Conservation (phyloP, 2,888 invertebrate species). For the Rhagonycha fulva region DNA sequence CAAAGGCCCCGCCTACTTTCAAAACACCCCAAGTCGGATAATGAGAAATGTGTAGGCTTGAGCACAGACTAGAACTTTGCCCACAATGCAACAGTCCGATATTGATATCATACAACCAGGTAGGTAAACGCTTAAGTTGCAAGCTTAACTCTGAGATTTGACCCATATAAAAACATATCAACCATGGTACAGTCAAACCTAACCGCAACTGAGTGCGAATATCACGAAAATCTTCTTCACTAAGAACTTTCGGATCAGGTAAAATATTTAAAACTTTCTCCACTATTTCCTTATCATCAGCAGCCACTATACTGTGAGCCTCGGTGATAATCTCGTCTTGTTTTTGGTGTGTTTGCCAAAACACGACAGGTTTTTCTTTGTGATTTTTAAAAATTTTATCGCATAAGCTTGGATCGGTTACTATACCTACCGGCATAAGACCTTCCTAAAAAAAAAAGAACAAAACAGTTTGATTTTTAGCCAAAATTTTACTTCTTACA, state of each 20-base stretch:
- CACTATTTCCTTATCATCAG: constrained; percentile 61
- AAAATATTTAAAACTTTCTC: constrained; percentile 62
- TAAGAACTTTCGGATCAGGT: constrained; percentile 64
- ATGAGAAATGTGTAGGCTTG: constrained; percentile 60
- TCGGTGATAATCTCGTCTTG: constrained; percentile 27
- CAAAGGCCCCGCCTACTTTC: constrained; percentile 76
- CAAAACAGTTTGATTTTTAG: neutral
- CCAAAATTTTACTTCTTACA: constrained; percentile 57
- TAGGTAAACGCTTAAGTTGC: constrained; percentile 65
- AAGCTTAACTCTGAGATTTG: constrained; percentile 58
- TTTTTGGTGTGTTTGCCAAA: constrained; percentile 47
- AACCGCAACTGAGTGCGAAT: constrained; percentile 45
- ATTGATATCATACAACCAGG: constrained; percentile 16
- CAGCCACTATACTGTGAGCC: constrained; percentile 44
- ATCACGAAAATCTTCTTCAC: constrained; percentile 62
- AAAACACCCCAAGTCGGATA: constrained; percentile 75
- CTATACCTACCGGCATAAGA: constrained; percentile 60
- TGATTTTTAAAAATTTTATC: constrained; percentile 52
- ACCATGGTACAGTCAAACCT: constrained; percentile 56
- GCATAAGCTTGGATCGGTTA: constrained; percentile 55
- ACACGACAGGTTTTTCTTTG: constrained; percentile 44
- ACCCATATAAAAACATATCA: constrained; percentile 61
- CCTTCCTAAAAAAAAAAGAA: constrained; percentile 47
- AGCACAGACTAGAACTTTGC: constrained; percentile 60
- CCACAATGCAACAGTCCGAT: constrained; percentile 70